Percentiles rank a stretch among this genome's conserved stretches.
phyloP scores from a whole-genome alignment of 2,797 vertebrate genomes.

The Peromyscus aztecus region DNA sequence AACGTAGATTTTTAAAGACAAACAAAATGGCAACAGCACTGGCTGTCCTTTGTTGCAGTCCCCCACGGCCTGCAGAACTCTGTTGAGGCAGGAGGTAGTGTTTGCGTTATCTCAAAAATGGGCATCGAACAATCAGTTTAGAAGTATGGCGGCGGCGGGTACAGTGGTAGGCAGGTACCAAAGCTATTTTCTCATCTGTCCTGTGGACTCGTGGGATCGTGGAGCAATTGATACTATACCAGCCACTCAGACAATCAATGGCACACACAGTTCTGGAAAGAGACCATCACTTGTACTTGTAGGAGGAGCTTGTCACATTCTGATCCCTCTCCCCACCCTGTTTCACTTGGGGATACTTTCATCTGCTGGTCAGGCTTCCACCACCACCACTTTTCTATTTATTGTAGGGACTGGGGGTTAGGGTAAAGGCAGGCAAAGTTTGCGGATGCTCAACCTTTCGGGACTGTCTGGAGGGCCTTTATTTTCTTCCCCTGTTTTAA shows the following conservation, averaged over 20 bases:
- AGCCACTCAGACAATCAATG: conserved; percentile 92
- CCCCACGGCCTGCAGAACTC: conserved; percentile 90
- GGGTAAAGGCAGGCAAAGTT: conserved; percentile 89
- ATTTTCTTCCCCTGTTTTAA: conserved; percentile 82
- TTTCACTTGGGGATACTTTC: conserved; percentile 94
- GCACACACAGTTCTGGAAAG: conserved; percentile 96
- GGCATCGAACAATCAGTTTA: conserved; percentile 91
- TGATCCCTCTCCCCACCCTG: conserved; percentile 93
- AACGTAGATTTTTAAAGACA: conserved; percentile 85
- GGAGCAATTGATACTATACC: conserved; percentile 92
- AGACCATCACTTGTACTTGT: conserved; percentile 96
- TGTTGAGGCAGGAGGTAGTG: conserved; percentile 82
- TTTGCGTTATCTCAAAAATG: conserved; percentile 83
- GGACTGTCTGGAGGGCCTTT: conserved; percentile 89
- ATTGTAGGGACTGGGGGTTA: conserved; percentile 90
- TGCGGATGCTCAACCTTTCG: conserved; percentile 89
- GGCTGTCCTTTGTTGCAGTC: conserved; percentile 92
- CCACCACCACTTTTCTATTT: conserved; percentile 91
- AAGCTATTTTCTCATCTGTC: conserved; percentile 91
- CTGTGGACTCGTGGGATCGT: conserved; percentile 89
- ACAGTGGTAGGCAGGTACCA: conserved; percentile 88
- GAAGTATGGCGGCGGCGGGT: conserved; percentile 85
- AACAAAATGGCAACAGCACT: conserved; percentile 92
- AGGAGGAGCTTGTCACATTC: conserved; percentile 98
- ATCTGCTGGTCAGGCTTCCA: conserved; percentile 91